Percentiles rank a stretch among this genome's conserved stretches.
Conservation (phyloP, 2,113 vertebrate genomes). For the Nothoprocta pentlandii region DNA sequence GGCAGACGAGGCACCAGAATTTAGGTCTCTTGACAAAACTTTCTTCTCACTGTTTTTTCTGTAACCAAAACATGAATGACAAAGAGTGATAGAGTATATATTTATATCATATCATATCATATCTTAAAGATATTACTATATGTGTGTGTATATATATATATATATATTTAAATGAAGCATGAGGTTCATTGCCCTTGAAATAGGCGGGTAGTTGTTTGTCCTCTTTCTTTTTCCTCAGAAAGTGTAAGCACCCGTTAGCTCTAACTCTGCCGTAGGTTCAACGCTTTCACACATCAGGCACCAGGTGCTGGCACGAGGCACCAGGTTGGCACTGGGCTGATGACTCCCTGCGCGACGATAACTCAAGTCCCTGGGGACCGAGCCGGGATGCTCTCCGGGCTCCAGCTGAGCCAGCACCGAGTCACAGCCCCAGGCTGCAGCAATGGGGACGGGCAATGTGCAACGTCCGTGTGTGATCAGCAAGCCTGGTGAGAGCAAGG, state of each 20-base stretch:
- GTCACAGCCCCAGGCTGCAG: neutral
- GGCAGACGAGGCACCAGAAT: neutral
- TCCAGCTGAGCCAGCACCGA: fast-evolving
- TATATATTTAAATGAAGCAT: neutral
- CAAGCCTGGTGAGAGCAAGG: neutral
- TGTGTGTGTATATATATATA: too few species aligned
- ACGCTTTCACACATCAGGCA: neutral
- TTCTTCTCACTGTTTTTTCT: neutral
- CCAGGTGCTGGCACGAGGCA: neutral
- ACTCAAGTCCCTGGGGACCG: neutral
- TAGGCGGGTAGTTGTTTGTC: neutral
- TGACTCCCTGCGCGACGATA: neutral
- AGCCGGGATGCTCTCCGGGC: neutral
- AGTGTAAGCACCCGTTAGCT: neutral
- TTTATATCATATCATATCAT: too few species aligned
- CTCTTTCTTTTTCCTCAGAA: neutral
- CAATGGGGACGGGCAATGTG: neutral
- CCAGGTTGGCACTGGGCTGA: neutral
- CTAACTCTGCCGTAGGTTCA: neutral
- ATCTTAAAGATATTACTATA: too few species aligned
- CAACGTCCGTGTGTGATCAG: too few species aligned
- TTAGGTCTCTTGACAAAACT: neutral
- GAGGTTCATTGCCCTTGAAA: neutral
- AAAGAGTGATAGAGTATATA: neutral
- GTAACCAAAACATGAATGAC: neutral